Evolutionary conservation across 2,888 invertebrate species (phyloP), one percentile per base, ranked within the genome.

Genomic region (Antitype chi): DNA sequence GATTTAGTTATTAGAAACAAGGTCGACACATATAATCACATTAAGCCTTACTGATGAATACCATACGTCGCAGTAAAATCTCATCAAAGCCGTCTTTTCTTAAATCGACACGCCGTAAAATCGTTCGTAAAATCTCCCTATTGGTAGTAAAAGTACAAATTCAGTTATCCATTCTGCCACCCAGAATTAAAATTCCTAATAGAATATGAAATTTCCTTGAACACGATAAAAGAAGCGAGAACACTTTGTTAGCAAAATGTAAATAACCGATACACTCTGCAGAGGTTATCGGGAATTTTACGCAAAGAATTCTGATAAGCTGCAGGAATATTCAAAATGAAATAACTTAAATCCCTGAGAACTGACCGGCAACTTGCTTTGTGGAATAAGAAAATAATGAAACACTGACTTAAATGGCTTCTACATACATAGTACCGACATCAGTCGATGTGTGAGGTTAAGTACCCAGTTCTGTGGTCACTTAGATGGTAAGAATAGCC

Each of bases 201-300:
- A 82, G 77, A 86, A 80, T 82, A 82, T 80, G 55, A 86, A 88
- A 88, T 80, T 85, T 77, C 47, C 76, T 86, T 73, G 67, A 86
- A 78, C 75, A 76, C 70, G 74, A 88, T 86, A 88, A 83, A 87
- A 80, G 70, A 78, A 82, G 86, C 84, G 82, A 81, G 74, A 80
- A 78, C 74, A 75, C 68, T 86, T 76, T 86, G 84, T 86, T 88
- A 80, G 80, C 72, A 78, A 84, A 86, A 88, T 86, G 85, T 81
- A 85, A 82, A 82, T 85, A 84, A 76, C 75, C 78, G 89, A 89
- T 89, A 89, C 83, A 87, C 88, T 87, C 74, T 72, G 74, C 73
- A 55, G 74, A 85, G 89, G 89, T 87, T 89, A 89, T 85, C 90
- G 78, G 67, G 28, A 78, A 79, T 78, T 87, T 84, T 80, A 76